Base-by-base conservation (phyloP, 2,888 invertebrate species). In the Caenorhabditis sp. region DNA sequence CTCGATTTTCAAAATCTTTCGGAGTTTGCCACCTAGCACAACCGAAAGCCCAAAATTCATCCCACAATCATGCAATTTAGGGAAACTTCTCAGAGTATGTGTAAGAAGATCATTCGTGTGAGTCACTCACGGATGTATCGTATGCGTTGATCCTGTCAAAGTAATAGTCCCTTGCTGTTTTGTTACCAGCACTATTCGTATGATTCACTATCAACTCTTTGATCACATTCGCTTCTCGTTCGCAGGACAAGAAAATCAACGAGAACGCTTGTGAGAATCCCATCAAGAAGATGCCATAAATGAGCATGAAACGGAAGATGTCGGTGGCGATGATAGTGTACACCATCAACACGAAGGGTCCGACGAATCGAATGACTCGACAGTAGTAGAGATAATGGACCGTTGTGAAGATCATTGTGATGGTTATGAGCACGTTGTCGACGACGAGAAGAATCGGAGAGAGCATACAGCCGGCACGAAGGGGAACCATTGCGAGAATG, bases 321-420 rank as follows among this genome's bases (percentile, higher is more conserved):
- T 98, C 98, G 75, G 97, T 97, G 94, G 96, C 96, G 69, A 98
- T 96, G 97, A 98, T 98, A 85, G 97, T 95, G 93, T 98, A 98
- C 90, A 98, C 97, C 98, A 98, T 98, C 89, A 98, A 97, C 24
- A 98, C 98, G 94, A 98, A 98, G 0, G 98, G 98, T 3, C 98
- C 98, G 3, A 98, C 97, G 0, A 97, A 89, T 31, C 74, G 85
- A 66, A 75, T 88, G 81, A 82, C 90, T 75, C 75, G 68, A 49
- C 80, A 85, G 31, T 81, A 87, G 64, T 77, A 86, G 16, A 87
- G 76, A 58, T 85, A 87, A 68, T 86, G 84, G 5, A 82, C 41
- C 12, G 86, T 87, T 19, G 85, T 87, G 56, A 84, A 77, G 41
- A 86, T 74, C 41, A 88, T 79, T 19, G 86, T 80, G n/a, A 84